These are phyloP conservation scores for Cheilosia vernalis DNA, from an alignment of 2,888 invertebrate genomes.

Conservation along the genomic window DNA sequence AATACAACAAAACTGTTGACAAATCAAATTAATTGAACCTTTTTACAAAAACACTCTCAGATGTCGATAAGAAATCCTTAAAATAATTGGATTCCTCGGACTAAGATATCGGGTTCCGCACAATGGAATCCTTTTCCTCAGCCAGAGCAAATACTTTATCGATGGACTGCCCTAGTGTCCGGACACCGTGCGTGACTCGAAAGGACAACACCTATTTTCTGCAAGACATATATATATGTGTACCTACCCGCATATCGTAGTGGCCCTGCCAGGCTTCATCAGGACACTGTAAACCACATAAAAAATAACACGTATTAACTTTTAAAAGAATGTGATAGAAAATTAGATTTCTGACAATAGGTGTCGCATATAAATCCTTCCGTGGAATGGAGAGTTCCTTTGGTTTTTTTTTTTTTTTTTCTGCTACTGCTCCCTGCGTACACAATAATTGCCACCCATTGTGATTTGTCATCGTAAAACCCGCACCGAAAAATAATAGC, in stretches of 20 bases:
- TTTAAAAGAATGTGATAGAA: constrained; percentile 74
- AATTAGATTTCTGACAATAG: constrained; percentile 75
- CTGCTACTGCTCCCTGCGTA: constrained; percentile 34
- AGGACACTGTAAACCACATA: constrained; percentile 61
- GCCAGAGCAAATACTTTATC: not conserved
- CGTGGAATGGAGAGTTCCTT: not conserved
- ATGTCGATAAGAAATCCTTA: constrained; percentile 69
- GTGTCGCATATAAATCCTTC: constrained; percentile 73
- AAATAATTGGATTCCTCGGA: constrained; percentile 68
- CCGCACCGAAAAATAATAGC: constrained; percentile 63
- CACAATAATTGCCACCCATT: constrained; percentile 74
- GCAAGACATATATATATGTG: not conserved
- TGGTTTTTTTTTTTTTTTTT: not conserved
- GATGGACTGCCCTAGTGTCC: constrained; percentile 2
- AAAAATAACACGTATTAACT: constrained; percentile 73
- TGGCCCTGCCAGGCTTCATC: not conserved
- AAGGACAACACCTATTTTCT: constrained; percentile 66
- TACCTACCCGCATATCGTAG: constrained; percentile 2
- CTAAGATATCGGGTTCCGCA: constrained; percentile 52
- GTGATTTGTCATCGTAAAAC: constrained; percentile 71
- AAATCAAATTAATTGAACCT: constrained; percentile 73
- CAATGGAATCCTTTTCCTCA: constrained; percentile 53
- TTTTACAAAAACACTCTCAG: constrained; percentile 44
- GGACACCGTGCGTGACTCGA: constrained; percentile 67
- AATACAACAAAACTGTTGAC: constrained; percentile 61